Base-by-base conservation (phyloP, 2,888 invertebrate species). In the Drosophila ochracea region DNA sequence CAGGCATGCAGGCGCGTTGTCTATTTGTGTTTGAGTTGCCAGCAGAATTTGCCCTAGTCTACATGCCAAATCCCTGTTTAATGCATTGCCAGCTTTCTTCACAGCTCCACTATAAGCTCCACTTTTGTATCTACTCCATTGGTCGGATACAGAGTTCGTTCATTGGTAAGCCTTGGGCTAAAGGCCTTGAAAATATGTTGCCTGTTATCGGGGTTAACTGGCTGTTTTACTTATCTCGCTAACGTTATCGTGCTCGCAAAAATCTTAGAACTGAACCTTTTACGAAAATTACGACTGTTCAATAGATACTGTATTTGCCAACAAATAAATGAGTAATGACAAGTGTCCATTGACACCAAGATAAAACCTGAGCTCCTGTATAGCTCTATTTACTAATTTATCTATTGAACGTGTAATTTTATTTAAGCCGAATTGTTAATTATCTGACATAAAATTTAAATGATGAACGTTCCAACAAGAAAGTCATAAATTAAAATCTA, bases 61-160 rank as follows among this genome's bases (percentile, higher is more conserved):
- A n/a, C 43, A 58, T 43, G 33, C 25, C 54, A 81, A 82, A 76
- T 70, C 82, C 79, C 41, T 31, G 16, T 50, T 61, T 80, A 82
- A 80, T 75, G 63, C 75, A 64, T 59, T 58, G 66, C 58, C 31
- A 53, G 66, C 49, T 54, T 67, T 52, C 19, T 30, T n/a, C 33
- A 61, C 25, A 25, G 25, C 47, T 25, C 25, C 47, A 21, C 2
- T 28, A 13, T 69, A 66, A 75, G 80, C 71, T 49, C 6, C 52
- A 43, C 41, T 68, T 52, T 19, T 30, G 33, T 41, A 39, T 33
- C 25, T 33, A 16, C 33, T 19, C 25, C 50, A 31, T 25, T 19
- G 47, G 13, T 41, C 35, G n/a, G 69, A 53, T 63, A 67, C 61
- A 68, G 64, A 61, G 60, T 11, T 54, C 41, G 39, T 61, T 65